A percentile compares a stretch with the other conserved stretches of the same genome.
phyloP scores from a whole-genome alignment of 2,797 vertebrate genomes.

The Clarias laeviceps region DNA sequence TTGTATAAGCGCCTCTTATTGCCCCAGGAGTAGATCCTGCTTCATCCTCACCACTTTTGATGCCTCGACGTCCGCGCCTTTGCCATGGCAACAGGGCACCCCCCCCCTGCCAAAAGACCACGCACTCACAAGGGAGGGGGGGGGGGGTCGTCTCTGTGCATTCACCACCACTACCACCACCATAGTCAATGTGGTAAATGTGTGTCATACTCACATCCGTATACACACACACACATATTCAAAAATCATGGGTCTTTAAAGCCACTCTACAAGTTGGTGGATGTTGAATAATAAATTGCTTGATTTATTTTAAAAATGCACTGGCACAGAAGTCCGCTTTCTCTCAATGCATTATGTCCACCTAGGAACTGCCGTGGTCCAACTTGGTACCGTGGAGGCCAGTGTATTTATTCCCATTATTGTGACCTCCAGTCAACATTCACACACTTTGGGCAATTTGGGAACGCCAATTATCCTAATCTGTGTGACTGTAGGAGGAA shows the following conservation, averaged over 20 bases:
- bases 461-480: too few relatives aligned
- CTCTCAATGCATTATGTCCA: background rate
- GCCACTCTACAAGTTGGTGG: background rate
- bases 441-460: too few relatives aligned
- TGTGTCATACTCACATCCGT: conserved; percentile 12
- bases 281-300: background rate
- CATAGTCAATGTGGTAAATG: background rate
- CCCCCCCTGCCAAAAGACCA: conserved; percentile 34
- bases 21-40: background rate
- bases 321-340: background rate
- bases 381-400: too few relatives aligned
- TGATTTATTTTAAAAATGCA: background rate
- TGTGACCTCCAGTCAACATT: too few relatives aligned
- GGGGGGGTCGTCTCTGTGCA: background rate
- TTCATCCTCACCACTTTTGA: conserved; percentile 12
- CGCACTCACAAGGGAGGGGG: conserved; percentile 34
- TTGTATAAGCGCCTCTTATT: background rate
- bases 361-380: too few relatives aligned
- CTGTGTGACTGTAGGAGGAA: too few relatives aligned
- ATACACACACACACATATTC: background rate
- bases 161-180: background rate
- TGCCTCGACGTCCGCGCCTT: conserved; percentile 54
- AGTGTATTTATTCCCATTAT: too few relatives aligned
- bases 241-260: background rate
- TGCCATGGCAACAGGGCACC: conserved; percentile 66